phyloP scores from a whole-genome alignment of 2,888 invertebrate genomes.

The Mystacides longicornis region DNA sequence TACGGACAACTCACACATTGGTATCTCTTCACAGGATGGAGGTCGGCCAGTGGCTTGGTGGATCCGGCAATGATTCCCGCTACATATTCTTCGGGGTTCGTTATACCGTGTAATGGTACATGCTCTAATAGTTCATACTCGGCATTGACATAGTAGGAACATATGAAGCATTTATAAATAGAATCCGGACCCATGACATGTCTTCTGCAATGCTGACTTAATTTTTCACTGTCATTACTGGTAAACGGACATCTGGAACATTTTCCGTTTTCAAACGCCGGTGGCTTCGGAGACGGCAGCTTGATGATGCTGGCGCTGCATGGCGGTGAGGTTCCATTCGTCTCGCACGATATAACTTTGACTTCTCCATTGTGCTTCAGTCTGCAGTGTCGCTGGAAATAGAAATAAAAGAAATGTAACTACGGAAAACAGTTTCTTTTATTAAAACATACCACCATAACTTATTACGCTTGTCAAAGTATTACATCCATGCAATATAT shows the following conservation, averaged over 20 bases:
- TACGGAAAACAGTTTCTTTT: too few species aligned
- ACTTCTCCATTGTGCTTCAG: slow-evolving; percentile 71
- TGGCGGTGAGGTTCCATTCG: slow-evolving; percentile 44
- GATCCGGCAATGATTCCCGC: slow-evolving; percentile 41
- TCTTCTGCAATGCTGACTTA: slow-evolving; percentile 59
- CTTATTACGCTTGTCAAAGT: too few species aligned
- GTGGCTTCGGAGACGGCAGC: slow-evolving; percentile 39
- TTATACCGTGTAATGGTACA: slow-evolving; percentile 55
- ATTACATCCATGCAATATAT: too few species aligned
- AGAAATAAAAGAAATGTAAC: too few species aligned
- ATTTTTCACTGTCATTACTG: slow-evolving; percentile 49
- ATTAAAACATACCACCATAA: too few species aligned
- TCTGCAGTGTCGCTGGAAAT: slow-evolving; percentile 65
- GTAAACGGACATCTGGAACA: slow-evolving; percentile 71
- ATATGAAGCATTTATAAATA: slow-evolving; percentile 71
- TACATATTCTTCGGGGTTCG: slow-evolving; percentile 52
- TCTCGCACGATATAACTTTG: slow-evolving; percentile 48
- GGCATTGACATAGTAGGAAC: slow-evolving; percentile 69
- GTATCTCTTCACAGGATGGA: slow-evolving; percentile 54
- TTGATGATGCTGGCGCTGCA: slow-evolving; percentile 26
- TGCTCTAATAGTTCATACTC: slow-evolving; percentile 64
- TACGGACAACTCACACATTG: slow-evolving; percentile 77
- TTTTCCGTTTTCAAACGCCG: slow-evolving; percentile 27
- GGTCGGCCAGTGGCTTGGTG: slow-evolving; percentile 34
- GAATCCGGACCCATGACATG: slow-evolving; percentile 62